A percentile compares a stretch with the other conserved stretches of the same genome.
Evolutionary conservation across 2,888 invertebrate species (phyloP).

Genomic region (Alentia gelatinosa): DNA sequence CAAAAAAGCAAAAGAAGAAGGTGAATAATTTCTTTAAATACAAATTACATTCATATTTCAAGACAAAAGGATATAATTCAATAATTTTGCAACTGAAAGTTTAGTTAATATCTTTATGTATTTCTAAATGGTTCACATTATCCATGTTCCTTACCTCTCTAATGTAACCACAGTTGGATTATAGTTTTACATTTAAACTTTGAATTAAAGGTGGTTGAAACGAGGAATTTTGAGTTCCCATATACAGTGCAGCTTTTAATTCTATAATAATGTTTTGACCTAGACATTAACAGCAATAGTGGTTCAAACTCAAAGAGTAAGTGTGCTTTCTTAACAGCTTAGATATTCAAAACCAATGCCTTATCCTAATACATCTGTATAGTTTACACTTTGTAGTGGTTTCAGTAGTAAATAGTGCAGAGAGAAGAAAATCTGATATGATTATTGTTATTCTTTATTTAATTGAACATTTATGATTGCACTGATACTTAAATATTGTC

Average conservation of each 20-base stretch:
- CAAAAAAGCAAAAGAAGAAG: constrained; percentile 75
- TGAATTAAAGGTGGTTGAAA: too few relatives aligned
- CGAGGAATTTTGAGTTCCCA: too few relatives aligned
- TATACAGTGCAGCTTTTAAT: neutral
- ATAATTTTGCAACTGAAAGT: too few relatives aligned
- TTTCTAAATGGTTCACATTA: too few relatives aligned
- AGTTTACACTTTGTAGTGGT: neutral
- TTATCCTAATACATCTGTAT: neutral
- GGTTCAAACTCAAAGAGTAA: constrained; percentile 15
- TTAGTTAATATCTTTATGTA: too few relatives aligned
- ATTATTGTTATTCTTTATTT: neutral
- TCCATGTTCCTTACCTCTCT: too few relatives aligned
- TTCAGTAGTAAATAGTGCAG: neutral
- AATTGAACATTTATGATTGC: neutral
- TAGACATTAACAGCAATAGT: constrained; percentile 17
- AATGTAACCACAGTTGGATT: too few relatives aligned
- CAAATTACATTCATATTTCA: neutral
- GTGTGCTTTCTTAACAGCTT: neutral
- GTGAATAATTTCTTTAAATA: too few relatives aligned
- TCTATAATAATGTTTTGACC: neutral
- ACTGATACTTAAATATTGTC: neutral
- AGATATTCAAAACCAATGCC: neutral
- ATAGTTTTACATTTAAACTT: too few relatives aligned
- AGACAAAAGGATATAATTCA: neutral
- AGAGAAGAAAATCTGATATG: neutral